Evolutionary conservation across 2,888 invertebrate species (phyloP).

Genomic region (Dinocampus coccinellae): DNA sequence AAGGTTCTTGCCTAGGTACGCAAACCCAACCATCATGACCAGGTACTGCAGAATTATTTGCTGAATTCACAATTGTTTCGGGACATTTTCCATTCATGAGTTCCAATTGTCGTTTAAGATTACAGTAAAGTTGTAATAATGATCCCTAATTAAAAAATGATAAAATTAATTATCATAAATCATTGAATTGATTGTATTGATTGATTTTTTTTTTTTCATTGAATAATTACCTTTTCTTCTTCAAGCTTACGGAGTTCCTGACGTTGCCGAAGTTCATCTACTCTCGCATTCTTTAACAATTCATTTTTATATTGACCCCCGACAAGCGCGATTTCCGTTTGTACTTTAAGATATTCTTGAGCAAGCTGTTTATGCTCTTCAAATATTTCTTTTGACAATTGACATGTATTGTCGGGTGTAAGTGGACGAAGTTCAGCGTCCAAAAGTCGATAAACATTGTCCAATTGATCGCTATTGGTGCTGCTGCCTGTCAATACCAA

Average conservation of each 20-base stretch:
- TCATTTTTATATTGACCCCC: constrained; percentile 84
- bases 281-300: constrained; percentile 73
- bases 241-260: constrained; percentile 77
- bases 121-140: constrained; percentile 76
- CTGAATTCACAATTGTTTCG: constrained; percentile 26
- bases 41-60: constrained; percentile 49
- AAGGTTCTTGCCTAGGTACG: constrained; percentile 64
- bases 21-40: constrained; percentile 72
- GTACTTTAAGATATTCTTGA: constrained; percentile 89
- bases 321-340: constrained; percentile 87
- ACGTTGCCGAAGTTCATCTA: constrained; percentile 72
- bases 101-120: constrained; percentile 77
- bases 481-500: constrained; percentile 52
- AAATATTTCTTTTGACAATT: constrained; percentile 87
- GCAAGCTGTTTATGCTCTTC: constrained; percentile 90
- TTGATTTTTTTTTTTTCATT: constrained; percentile 30
- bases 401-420: constrained; percentile 82
- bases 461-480: constrained; percentile 68
- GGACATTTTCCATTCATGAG: constrained; percentile 67
- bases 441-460: constrained; percentile 82
- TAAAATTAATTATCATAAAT: neutral
- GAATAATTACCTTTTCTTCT: constrained; percentile 77
- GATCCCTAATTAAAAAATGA: constrained; percentile 72
- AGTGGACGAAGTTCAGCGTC: constrained; percentile 87
- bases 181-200: neutral